These are phyloP conservation scores for Hassar affinis DNA, from an alignment of 2,113 vertebrate species.

Conservation along the genomic window DNA sequence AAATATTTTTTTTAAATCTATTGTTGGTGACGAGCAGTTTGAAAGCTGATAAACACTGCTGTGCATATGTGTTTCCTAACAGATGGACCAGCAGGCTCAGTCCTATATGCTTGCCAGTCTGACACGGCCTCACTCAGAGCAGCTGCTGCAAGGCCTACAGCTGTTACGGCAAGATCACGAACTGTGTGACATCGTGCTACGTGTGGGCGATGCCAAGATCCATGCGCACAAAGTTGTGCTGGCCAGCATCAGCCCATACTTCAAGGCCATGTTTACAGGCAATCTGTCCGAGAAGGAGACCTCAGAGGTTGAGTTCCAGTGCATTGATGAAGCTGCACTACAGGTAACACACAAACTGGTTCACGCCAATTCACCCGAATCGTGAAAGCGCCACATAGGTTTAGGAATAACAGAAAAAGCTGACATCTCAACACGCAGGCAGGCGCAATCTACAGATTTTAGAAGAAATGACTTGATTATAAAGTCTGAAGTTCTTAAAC, in stretches of 20 bases:
- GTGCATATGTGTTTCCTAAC: slow-evolving; percentile 38
- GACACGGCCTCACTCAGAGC: slow-evolving; percentile 91
- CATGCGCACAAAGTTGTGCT: slow-evolving; percentile 96
- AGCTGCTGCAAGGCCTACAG: slow-evolving; percentile 95
- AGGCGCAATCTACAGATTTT: background rate
- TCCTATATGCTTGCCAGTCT: slow-evolving; percentile 97
- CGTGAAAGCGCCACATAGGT: background rate
- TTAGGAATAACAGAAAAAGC: background rate
- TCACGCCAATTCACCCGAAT: background rate
- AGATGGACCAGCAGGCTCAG: slow-evolving; percentile 96
- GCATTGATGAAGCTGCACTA: slow-evolving; percentile 88
- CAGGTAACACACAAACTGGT: slow-evolving; percentile 69
- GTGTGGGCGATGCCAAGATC: slow-evolving; percentile 94
- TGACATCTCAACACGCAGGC: background rate
- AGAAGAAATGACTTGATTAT: background rate
- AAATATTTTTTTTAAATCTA: background rate
- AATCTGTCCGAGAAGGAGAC: slow-evolving; percentile 96
- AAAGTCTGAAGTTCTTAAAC: background rate
- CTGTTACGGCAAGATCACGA: slow-evolving; percentile 93
- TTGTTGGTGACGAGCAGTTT: background rate
- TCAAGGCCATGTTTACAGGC: slow-evolving; percentile 99
- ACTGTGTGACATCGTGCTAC: slow-evolving; percentile 92
- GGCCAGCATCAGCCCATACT: slow-evolving; percentile 97
- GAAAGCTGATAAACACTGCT: background rate
- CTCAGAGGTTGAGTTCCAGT: slow-evolving; percentile 94